Evolutionary conservation across 1,140 invertebrate species (phyloP).

Genomic region (Anadara kagoshimensis): DNA sequence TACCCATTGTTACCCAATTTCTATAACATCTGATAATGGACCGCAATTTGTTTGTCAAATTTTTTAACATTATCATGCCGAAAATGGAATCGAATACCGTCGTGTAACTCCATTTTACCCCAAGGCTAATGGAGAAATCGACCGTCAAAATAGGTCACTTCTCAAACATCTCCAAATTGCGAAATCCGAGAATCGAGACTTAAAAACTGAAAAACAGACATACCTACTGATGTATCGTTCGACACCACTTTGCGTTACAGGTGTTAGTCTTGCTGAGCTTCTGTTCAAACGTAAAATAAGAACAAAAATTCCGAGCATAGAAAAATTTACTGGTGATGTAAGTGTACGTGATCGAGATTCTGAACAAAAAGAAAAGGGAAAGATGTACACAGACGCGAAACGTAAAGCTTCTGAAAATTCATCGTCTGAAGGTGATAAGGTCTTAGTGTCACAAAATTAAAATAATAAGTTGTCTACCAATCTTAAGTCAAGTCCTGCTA

Average conservation of each 20-base stretch:
- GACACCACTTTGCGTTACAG: slow-evolving; percentile 43
- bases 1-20: slow-evolving; percentile 9
- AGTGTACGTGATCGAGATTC: not conserved
- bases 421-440: too few relatives aligned
- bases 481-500: too few relatives aligned
- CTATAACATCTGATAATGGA: slow-evolving; percentile 18
- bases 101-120: slow-evolving; percentile 36
- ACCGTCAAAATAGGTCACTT: slow-evolving; percentile 46
- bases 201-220: slow-evolving; percentile 32
- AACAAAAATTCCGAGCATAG: not conserved
- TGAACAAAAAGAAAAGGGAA: slow-evolving; percentile 26
- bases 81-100: slow-evolving; percentile 32
- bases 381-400: too few relatives aligned
- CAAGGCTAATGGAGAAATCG: slow-evolving; percentile 47
- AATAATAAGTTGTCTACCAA: too few relatives aligned
- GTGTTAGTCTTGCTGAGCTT: not conserved
- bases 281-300: not conserved
- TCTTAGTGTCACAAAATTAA: too few relatives aligned
- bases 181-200: slow-evolving; percentile 35
- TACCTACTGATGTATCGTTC: slow-evolving; percentile 43
- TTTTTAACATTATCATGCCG: not conserved
- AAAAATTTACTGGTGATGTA: not conserved
- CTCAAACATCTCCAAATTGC: slow-evolving; percentile 46
- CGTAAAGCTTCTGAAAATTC: too few relatives aligned
- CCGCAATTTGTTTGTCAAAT: slow-evolving; percentile 13